Evolutionary conservation across 2,888 invertebrate genomes (phyloP).

Genomic region (Agrochola lota): DNA sequence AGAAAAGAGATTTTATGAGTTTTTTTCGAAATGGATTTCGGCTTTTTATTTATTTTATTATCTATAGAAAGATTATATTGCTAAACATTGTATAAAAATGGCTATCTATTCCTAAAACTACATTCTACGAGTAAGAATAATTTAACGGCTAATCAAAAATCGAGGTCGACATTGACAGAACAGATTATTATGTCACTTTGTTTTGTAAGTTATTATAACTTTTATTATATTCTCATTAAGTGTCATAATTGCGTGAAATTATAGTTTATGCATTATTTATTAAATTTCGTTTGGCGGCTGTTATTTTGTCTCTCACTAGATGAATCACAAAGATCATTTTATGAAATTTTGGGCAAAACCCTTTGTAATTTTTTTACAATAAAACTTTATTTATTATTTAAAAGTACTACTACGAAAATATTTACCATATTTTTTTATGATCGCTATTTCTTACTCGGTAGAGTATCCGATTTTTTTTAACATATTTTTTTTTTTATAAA

Average conservation of each 20-base stretch:
- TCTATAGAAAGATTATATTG: no score
- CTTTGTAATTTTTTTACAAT: no score
- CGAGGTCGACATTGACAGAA: slow-evolving; percentile 47
- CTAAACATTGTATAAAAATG: not conserved
- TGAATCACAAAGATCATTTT: not conserved
- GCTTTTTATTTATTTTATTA: no score
- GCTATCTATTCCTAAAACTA: slow-evolving; percentile 4
- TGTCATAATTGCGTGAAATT: slow-evolving; percentile 49
- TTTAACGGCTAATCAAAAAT: slow-evolving; percentile 35
- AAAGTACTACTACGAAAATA: not conserved
- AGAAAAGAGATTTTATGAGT: no score
- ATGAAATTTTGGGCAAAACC: not conserved
- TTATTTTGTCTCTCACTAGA: not conserved
- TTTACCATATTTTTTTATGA: not conserved
- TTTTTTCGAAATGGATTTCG: no score
- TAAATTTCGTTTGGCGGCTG: not conserved
- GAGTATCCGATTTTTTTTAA: not conserved
- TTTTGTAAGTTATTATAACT: slow-evolving; percentile 44
- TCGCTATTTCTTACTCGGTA: not conserved
- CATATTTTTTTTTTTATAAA: not conserved
- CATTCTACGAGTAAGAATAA: slow-evolving; percentile 32
- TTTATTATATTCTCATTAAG: slow-evolving; percentile 27
- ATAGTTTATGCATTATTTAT: not conserved
- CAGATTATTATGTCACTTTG: slow-evolving; percentile 54
- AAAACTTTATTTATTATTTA: no score